A percentile compares a stretch with the other conserved stretches of the same genome.
phyloP scores from a whole-genome alignment of 2,797 vertebrate genomes.

The Danio jaintianensis region DNA sequence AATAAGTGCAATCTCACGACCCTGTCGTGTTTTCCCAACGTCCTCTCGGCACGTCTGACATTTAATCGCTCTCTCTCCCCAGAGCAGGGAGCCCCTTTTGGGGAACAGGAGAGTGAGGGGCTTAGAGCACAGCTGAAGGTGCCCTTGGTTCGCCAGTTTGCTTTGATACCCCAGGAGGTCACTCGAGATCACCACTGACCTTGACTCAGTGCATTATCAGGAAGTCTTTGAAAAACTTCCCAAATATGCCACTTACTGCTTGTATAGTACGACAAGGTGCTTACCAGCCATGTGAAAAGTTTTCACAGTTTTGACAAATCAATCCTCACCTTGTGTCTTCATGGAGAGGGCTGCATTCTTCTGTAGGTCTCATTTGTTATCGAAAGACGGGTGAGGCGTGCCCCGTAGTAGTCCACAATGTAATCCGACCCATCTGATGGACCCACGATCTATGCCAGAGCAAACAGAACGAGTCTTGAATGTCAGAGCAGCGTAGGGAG shows the following conservation, averaged over 20 bases:
- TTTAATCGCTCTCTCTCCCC: constrained; percentile 55
- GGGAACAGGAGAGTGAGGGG: constrained; percentile 14
- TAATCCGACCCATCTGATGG: constrained; percentile 95
- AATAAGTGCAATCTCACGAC: constrained; percentile 57
- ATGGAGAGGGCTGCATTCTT: constrained; percentile 90
- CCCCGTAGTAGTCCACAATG: constrained; percentile 97
- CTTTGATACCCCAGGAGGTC: constrained; percentile 48
- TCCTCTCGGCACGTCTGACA: constrained; percentile 60
- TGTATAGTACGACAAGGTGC: constrained; percentile 31
- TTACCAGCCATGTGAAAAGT: constrained; percentile 5
- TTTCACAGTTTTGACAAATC: constrained; percentile 21
- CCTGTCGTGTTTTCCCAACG: constrained; percentile 22
- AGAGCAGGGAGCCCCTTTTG: constrained; percentile 27
- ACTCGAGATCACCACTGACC: constrained; percentile 14
- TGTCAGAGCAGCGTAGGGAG: constrained; percentile 28
- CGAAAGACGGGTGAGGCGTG: constrained; percentile 87
- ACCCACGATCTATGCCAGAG: constrained; percentile 87
- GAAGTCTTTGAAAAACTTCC: constrained; percentile 30
- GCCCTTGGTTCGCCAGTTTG: constrained; percentile 55
- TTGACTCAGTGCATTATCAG: background rate
- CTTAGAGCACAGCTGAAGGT: constrained; percentile 45
- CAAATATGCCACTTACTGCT: constrained; percentile 17
- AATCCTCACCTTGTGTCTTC: constrained; percentile 58
- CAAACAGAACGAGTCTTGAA: constrained; percentile 28
- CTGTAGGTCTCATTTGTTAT: constrained; percentile 94